A percentile compares a stretch with the other conserved stretches of the same genome.
phyloP scores from a whole-genome alignment of 1,140 invertebrate species.

The Drosophila watanabei region DNA sequence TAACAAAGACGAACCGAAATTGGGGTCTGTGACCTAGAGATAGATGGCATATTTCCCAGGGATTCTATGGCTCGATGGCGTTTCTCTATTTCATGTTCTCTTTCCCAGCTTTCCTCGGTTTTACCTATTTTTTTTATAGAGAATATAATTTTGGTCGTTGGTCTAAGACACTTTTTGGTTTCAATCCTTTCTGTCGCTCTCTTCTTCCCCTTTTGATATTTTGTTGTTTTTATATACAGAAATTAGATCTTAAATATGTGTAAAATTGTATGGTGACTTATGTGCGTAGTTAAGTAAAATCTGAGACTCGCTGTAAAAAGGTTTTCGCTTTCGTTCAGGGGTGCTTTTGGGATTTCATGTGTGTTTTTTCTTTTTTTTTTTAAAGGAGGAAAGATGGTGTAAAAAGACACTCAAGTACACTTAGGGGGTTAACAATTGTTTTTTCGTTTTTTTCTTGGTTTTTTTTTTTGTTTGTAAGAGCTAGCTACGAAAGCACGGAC shows the following conservation, averaged over 20 bases:
- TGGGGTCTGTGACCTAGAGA: constrained; percentile 12
- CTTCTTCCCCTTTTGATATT: constrained; percentile 18
- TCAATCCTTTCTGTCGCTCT: constrained; percentile 57
- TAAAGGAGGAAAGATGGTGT: constrained; percentile 21
- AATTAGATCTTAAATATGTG: constrained; percentile 56
- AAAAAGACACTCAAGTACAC: constrained; percentile 71
- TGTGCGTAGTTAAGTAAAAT: constrained; percentile 83
- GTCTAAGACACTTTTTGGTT: constrained; percentile 84
- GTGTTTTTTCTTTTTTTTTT: neutral
- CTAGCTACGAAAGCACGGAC: constrained; percentile 53
- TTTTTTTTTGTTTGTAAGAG: constrained; percentile 20
- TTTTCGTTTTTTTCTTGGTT: neutral
- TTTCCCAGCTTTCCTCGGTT: constrained; percentile 8
- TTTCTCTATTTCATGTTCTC: constrained; percentile 18
- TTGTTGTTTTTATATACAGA: constrained; percentile 68
- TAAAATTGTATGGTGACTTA: constrained; percentile 66
- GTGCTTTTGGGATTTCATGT: constrained; percentile 19
- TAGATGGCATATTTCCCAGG: constrained; percentile 43
- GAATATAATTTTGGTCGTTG: constrained; percentile 82
- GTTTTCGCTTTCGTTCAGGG: constrained; percentile 40
- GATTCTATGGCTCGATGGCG: constrained; percentile 34
- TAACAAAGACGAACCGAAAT: constrained; percentile 28
- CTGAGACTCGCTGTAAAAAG: constrained; percentile 78
- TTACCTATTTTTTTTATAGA: constrained; percentile 38
- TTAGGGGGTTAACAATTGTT: constrained; percentile 56